Conservation (phyloP, 2,888 invertebrate species). For the Tachina lurida region DNA sequence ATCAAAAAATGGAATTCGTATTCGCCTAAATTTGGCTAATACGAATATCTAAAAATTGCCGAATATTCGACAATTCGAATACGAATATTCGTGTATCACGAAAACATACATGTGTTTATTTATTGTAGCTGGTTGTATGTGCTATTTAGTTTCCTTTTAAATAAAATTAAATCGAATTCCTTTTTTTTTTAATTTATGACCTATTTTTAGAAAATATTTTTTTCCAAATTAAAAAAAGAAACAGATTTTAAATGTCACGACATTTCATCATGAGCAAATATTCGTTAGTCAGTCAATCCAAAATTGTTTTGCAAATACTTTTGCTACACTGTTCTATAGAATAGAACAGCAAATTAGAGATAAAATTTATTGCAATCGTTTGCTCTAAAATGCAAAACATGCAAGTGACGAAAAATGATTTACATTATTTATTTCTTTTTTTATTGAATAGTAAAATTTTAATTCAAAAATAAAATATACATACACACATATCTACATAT, state of each 20-base stretch:
- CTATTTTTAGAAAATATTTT: not conserved
- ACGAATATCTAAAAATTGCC: too few species aligned
- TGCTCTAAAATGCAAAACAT: constrained; percentile 13
- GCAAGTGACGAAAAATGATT: not conserved
- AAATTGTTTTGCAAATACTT: not conserved
- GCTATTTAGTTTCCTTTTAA: not conserved
- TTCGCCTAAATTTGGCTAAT: too few species aligned
- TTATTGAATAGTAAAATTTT: not conserved
- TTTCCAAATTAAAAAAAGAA: not conserved
- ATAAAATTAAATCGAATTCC: not conserved
- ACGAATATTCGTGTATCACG: too few species aligned
- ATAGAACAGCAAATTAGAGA: not conserved
- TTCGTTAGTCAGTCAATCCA: not conserved
- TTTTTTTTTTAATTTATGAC: constrained; percentile 1
- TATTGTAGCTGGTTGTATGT: not conserved
- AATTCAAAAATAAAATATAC: not conserved
- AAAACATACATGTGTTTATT: not conserved
- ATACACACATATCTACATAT: not conserved
- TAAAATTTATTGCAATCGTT: constrained; percentile 11
- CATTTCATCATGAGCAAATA: constrained; percentile 19
- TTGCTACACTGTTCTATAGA: not conserved
- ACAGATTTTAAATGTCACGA: constrained; percentile 4
- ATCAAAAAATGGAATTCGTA: too few species aligned
- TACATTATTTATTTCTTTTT: constrained; percentile 27
- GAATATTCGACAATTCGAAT: too few species aligned